Conservation (phyloP, 2,113 vertebrate genomes). For the Ammospiza caudacuta region DNA sequence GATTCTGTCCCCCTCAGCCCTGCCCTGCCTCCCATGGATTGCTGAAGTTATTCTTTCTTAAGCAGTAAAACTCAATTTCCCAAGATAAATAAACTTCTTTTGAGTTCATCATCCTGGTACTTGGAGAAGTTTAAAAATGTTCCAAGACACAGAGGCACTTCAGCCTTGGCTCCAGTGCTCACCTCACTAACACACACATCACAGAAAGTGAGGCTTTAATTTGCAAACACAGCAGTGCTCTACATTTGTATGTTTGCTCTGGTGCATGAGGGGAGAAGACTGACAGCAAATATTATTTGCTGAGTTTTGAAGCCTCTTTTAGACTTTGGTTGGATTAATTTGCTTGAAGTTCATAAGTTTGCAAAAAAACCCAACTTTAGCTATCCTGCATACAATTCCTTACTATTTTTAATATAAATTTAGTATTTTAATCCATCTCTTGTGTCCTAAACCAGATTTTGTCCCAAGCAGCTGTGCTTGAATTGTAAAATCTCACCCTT, state of each 20-base stretch:
- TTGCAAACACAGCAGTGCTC: constrained; percentile 45
- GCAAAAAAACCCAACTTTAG: neutral
- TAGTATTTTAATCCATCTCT: constrained; percentile 68
- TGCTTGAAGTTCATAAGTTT: constrained; percentile 37
- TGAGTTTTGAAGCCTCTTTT: neutral
- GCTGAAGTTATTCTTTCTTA: constrained; percentile 37
- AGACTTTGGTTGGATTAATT: constrained; percentile 17
- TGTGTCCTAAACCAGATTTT: constrained; percentile 71
- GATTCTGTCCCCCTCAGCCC: neutral
- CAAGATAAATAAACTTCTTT: constrained; percentile 40
- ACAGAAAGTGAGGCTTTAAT: constrained; percentile 22
- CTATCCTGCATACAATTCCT: constrained; percentile 43
- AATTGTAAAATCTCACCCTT: constrained; percentile 81
- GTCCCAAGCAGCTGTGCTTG: constrained; percentile 71
- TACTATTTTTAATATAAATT: constrained; percentile 68
- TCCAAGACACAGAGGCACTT: neutral
- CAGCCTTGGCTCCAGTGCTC: neutral
- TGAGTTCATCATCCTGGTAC: neutral
- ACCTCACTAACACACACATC: neutral
- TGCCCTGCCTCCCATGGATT: neutral
- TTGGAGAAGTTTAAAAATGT: neutral
- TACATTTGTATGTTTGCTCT: constrained; percentile 6
- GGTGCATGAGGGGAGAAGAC: neutral
- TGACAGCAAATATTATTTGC: neutral
- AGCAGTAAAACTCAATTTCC: constrained; percentile 36